These are phyloP conservation scores for Mycalesis mineus DNA, from an alignment of 2,888 invertebrate species.

Conservation along the genomic window DNA sequence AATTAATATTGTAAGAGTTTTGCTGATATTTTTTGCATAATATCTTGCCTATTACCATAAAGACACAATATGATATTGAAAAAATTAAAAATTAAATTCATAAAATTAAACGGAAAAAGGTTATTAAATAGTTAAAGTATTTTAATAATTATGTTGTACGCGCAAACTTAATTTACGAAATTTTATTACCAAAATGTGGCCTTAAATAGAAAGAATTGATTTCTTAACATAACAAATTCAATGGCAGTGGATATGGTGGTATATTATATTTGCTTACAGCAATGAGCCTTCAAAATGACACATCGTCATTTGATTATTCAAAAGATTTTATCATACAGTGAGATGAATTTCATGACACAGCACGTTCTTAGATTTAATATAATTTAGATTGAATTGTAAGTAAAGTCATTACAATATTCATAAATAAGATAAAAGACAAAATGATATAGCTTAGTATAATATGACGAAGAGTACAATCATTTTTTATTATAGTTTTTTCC, in stretches of 20 bases:
- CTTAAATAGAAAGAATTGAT: background rate
- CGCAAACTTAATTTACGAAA: background rate
- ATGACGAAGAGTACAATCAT: slow-evolving; percentile 18
- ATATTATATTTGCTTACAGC: too few species aligned
- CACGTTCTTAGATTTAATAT: background rate
- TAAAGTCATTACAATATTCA: background rate
- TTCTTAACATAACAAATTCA: too few species aligned
- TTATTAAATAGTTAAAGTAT: too few species aligned
- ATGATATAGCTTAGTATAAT: background rate
- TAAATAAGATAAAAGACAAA: slow-evolving; percentile 18
- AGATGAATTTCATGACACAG: slow-evolving; percentile 3
- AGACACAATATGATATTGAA: too few species aligned
- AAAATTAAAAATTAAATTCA: too few species aligned
- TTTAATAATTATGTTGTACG: too few species aligned
- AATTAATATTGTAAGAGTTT: too few species aligned
- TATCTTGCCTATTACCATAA: too few species aligned
- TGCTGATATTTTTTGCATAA: background rate
- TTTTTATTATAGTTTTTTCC: slow-evolving; percentile 11
- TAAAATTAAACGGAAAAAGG: too few species aligned
- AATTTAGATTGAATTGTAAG: background rate
- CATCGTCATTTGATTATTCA: too few species aligned
- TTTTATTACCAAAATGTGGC: background rate
- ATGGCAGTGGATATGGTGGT: too few species aligned
- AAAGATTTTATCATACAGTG: background rate
- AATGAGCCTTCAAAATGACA: too few species aligned